Conservation (phyloP, 2,797 vertebrate genomes). For the Sebastes iracundus region DNA sequence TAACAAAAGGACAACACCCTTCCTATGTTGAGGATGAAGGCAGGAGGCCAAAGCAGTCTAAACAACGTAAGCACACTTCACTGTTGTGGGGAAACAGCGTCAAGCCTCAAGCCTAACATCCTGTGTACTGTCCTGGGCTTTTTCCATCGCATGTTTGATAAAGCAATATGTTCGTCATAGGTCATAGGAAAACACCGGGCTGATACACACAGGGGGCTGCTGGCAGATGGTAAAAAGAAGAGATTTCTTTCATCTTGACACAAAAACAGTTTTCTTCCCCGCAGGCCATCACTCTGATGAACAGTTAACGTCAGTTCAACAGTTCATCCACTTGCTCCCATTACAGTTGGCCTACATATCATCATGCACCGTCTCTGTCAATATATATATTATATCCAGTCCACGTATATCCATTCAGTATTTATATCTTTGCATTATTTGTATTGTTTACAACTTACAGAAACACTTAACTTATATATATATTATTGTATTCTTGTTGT, state of each 20-base stretch:
- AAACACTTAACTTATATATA: too few relatives aligned
- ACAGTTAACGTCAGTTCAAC: neutral
- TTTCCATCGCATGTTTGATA: slow-evolving; percentile 22
- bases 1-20: slow-evolving; percentile 63
- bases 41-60: slow-evolving; percentile 42
- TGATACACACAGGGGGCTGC: neutral
- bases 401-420: too few relatives aligned
- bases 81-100: slow-evolving; percentile 24
- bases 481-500: neutral
- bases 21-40: slow-evolving; percentile 59
- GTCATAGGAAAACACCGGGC: neutral
- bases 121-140: slow-evolving; percentile 41
- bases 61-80: slow-evolving; percentile 39
- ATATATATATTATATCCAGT: too few relatives aligned
- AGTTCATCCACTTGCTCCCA: neutral
- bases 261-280: neutral
- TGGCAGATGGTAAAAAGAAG: slow-evolving; percentile 12
- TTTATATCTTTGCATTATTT: too few relatives aligned
- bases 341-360: neutral
- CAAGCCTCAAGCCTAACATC: slow-evolving; percentile 40
- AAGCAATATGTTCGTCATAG: slow-evolving; percentile 18
- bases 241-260: slow-evolving; percentile 13
- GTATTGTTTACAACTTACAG: too few relatives aligned
- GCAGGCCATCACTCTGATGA: neutral
- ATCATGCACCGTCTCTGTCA: too few relatives aligned